These are phyloP conservation scores for Chorisops tibialis DNA, from an alignment of 2,888 invertebrate genomes.

Conservation along the genomic window DNA sequence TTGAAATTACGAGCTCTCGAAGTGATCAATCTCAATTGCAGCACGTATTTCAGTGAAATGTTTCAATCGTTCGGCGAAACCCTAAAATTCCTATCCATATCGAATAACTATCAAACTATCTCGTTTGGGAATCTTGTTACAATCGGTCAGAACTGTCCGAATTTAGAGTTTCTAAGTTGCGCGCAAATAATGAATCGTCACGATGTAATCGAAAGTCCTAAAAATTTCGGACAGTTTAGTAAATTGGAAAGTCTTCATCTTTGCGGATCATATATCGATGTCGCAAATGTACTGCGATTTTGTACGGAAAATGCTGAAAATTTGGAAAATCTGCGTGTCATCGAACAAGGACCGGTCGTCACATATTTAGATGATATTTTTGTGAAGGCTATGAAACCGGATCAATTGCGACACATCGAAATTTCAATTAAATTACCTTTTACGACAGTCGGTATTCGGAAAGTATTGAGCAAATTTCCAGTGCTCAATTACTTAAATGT, in stretches of 20 bases:
- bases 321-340: constrained; percentile 30
- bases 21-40: constrained; percentile 32
- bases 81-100: constrained; percentile 27
- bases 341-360: constrained; percentile 18
- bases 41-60: constrained; percentile 27
- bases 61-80: constrained; percentile 29
- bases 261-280: constrained; percentile 28
- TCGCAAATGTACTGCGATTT: constrained; percentile 30
- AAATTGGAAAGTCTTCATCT: constrained; percentile 30
- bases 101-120: constrained; percentile 25
- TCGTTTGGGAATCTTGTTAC: constrained; percentile 31
- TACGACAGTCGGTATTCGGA: constrained; percentile 26
- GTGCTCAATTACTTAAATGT: constrained; percentile 31
- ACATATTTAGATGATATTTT: constrained; percentile 29
- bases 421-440: constrained; percentile 28
- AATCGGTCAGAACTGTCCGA: constrained; percentile 31
- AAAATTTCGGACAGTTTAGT: constrained; percentile 28
- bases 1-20: constrained; percentile 27
- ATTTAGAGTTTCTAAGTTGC: constrained; percentile 29
- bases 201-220: constrained; percentile 21
- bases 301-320: constrained; percentile 31
- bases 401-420: constrained; percentile 30
- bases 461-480: constrained; percentile 27
- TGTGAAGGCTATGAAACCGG: constrained; percentile 17
- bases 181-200: constrained; percentile 21